Evolutionary conservation across 2,888 invertebrate species (phyloP).

Genomic region (Entomobrya multifasciata): DNA sequence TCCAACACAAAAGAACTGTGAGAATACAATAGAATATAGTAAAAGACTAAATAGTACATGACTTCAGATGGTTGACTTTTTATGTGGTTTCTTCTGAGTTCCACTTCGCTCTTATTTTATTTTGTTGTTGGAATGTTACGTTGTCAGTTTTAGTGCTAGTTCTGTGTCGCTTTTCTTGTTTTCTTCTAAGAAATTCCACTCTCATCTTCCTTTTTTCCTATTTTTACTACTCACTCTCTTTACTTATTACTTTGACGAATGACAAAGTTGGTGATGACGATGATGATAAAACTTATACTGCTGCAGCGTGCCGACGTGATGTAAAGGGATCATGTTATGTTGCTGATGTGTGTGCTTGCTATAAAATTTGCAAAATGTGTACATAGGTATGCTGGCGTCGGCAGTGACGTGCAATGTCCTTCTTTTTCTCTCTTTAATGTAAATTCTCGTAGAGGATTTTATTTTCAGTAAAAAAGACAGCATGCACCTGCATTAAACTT

Average conservation of each 20-base stretch:
- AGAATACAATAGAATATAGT: no score
- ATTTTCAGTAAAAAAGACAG: background rate
- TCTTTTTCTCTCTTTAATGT: background rate
- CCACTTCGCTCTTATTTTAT: no score
- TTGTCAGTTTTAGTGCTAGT: no score
- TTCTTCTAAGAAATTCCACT: background rate
- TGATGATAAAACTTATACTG: background rate
- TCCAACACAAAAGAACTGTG: no score
- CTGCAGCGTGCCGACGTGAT: background rate
- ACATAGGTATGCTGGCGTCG: background rate
- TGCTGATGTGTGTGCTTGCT: background rate
- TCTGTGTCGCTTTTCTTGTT: background rate
- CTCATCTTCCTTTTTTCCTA: background rate
- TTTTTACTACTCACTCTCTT: background rate
- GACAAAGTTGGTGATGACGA: background rate
- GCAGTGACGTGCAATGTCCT: background rate
- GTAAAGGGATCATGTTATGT: background rate
- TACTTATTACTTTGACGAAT: conserved; percentile 1
- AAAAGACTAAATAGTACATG: no score
- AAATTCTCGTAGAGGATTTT: background rate
- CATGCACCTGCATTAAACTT: background rate
- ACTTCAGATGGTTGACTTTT: background rate
- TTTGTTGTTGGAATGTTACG: background rate
- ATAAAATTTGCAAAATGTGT: background rate
- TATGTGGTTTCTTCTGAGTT: background rate